phyloP scores from a whole-genome alignment of 2,797 vertebrate genomes.

The Pseudomugil gertrudae region DNA sequence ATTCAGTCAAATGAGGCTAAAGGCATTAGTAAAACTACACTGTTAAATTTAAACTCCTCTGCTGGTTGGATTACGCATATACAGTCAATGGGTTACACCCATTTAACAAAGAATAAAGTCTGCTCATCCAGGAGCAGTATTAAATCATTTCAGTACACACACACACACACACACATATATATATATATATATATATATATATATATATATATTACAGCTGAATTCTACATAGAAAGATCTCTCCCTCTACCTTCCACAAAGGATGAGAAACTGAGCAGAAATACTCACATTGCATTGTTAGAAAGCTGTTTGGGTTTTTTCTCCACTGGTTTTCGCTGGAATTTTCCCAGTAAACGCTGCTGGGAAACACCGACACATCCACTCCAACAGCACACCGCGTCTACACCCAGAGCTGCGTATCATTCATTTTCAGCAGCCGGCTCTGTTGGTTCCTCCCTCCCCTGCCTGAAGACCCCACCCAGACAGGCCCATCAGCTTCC shows the following conservation, averaged over 20 bases:
- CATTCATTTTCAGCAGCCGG: constrained; percentile 82
- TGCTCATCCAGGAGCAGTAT: background rate
- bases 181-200: too few relatives aligned
- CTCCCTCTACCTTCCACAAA: background rate
- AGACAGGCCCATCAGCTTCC: constrained; percentile 32
- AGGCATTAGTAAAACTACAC: constrained; percentile 14
- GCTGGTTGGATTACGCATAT: too few relatives aligned
- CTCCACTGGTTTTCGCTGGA: background rate
- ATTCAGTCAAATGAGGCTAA: background rate
- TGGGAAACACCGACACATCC: constrained; percentile 10
- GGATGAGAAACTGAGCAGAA: background rate
- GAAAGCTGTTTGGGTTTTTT: background rate
- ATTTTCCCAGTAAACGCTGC: constrained; percentile 5
- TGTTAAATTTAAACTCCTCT: constrained; percentile 15
- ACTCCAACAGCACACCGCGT: constrained; percentile 18
- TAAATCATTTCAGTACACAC: background rate
- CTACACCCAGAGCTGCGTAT: constrained; percentile 56
- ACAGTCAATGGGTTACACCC: constrained; percentile 72
- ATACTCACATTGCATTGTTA: constrained; percentile 81
- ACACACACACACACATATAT: too few relatives aligned
- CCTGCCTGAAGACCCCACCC: constrained; percentile 64
- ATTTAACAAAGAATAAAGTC: constrained; percentile 16
- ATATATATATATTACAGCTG: background rate
- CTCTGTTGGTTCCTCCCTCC: constrained; percentile 60
- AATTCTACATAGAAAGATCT: background rate